These are phyloP conservation scores for Operophtera brumata DNA, from an alignment of 2,888 invertebrate genomes.

Conservation along the genomic window DNA sequence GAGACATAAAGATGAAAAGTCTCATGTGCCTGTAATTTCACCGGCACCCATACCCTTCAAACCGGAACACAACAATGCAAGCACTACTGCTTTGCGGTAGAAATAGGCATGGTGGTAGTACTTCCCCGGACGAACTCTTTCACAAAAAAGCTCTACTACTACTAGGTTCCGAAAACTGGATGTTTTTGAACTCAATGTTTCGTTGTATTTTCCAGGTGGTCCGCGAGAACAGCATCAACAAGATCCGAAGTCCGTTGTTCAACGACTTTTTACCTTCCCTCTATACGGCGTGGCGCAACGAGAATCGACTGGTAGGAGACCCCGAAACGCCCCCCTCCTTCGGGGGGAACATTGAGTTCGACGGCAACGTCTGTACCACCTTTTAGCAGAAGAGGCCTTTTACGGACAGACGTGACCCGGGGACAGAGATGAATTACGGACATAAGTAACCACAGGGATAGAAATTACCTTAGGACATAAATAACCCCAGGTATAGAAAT, in stretches of 20 bases:
- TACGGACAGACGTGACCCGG: not conserved
- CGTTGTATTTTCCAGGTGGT: conserved; percentile 55
- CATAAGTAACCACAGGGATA: too few species aligned
- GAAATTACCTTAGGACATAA: too few species aligned
- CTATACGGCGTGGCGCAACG: conserved; percentile 65
- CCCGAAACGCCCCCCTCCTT: conserved; percentile 40
- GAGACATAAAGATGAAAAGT: too few species aligned
- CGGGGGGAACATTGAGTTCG: conserved; percentile 63
- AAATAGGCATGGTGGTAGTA: too few species aligned
- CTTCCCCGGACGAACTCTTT: too few species aligned
- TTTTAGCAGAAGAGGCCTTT: conserved; percentile 45
- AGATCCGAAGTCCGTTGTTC: conserved; percentile 63
- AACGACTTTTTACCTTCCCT: conserved; percentile 73
- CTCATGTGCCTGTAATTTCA: too few species aligned
- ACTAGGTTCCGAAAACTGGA: too few species aligned
- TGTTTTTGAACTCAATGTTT: too few species aligned
- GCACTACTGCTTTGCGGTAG: too few species aligned
- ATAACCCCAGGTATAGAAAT: not conserved
- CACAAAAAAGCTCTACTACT: too few species aligned
- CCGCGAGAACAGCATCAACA: conserved; percentile 55
- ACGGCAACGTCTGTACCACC: conserved; percentile 70
- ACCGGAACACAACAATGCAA: too few species aligned
- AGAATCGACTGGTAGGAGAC: conserved; percentile 45
- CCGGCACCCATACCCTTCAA: too few species aligned
- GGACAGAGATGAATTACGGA: not conserved